phyloP scores from a whole-genome alignment of 37 sponge, comb jelly and placozoan genomes.

The Spongilla lacustris region DNA sequence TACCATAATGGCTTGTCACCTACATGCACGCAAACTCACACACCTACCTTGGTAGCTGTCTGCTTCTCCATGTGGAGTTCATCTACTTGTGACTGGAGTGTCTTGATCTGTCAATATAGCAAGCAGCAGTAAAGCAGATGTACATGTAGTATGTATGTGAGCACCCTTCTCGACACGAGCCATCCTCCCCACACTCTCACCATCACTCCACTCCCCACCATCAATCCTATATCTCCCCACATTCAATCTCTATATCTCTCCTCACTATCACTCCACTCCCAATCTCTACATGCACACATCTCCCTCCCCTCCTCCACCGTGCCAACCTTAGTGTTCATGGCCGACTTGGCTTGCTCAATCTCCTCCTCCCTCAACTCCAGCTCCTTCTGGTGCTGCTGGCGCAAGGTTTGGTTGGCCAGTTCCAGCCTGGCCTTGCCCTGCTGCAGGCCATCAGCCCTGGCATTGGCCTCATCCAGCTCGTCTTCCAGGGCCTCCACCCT shows the following conservation, averaged over 20 bases:
- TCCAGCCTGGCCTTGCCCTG: conserved; percentile 82
- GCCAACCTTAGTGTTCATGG: conserved; percentile 70
- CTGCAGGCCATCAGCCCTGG: conserved; percentile 52
- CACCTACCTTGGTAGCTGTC: conserved; percentile 84
- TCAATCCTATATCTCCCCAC: too few relatives aligned
- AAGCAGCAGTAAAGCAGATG: background rate
- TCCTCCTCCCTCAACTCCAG: conserved; percentile 94
- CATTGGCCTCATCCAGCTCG: conserved; percentile 89
- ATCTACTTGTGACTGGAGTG: conserved; percentile 89
- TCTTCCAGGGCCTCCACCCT: conserved; percentile 94
- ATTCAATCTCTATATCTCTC: too few relatives aligned
- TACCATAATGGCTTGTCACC: background rate
- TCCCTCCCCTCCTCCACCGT: too few relatives aligned
- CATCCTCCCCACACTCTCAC: too few relatives aligned
- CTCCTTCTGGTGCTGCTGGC: conserved; percentile 75
- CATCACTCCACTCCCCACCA: too few relatives aligned
- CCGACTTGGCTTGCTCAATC: conserved; percentile 66
- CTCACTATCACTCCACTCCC: too few relatives aligned
- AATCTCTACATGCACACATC: too few relatives aligned
- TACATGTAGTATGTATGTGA: background rate
- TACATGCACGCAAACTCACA: background rate
- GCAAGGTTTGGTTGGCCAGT: conserved; percentile 72
- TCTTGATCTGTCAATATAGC: conserved; percentile 45
- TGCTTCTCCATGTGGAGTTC: conserved; percentile 89
- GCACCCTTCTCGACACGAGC: too few relatives aligned